Conservation (phyloP, 1,140 invertebrate species). For the Zaprionus camerounensis region DNA sequence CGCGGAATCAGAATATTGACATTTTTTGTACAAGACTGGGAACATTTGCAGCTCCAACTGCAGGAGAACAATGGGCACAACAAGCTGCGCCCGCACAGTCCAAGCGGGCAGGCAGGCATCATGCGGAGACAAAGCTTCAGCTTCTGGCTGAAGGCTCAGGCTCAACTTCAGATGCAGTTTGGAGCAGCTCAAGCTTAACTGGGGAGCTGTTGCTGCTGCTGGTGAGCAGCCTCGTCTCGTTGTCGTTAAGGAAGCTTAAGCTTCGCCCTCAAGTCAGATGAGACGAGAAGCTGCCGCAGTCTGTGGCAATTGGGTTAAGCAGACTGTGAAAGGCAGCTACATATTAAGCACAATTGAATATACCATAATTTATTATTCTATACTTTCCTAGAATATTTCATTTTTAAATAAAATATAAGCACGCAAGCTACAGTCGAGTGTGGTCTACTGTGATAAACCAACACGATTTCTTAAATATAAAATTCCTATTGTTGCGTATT, state of each 20-base stretch:
- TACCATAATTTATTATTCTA: too few relatives aligned
- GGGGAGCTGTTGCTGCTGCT: slow-evolving; percentile 37
- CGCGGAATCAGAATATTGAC: slow-evolving; percentile 83
- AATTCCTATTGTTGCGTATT: too few relatives aligned
- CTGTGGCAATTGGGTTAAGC: neutral
- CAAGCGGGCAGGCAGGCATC: slow-evolving; percentile 71
- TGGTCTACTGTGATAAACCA: too few relatives aligned
- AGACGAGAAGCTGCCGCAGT: slow-evolving; percentile 53
- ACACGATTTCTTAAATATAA: too few relatives aligned
- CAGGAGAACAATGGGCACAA: slow-evolving; percentile 70
- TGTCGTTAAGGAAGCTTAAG: slow-evolving; percentile 61
- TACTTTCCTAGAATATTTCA: too few relatives aligned
- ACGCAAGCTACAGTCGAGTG: too few relatives aligned
- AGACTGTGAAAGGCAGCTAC: slow-evolving; percentile 16
- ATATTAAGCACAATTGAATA: too few relatives aligned
- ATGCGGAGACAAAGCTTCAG: slow-evolving; percentile 55
- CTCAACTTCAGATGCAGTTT: slow-evolving; percentile 5
- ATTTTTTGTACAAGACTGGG: slow-evolving; percentile 73
- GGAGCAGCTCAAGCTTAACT: slow-evolving; percentile 20
- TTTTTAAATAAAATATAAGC: too few relatives aligned
- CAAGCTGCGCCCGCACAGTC: slow-evolving; percentile 62
- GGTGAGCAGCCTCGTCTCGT: slow-evolving; percentile 47
- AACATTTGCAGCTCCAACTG: slow-evolving; percentile 43
- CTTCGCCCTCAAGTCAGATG: slow-evolving; percentile 24
- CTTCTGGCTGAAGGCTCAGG: too few relatives aligned